phyloP scores from a whole-genome alignment of 2,113 vertebrate genomes.

The Alces alces region DNA sequence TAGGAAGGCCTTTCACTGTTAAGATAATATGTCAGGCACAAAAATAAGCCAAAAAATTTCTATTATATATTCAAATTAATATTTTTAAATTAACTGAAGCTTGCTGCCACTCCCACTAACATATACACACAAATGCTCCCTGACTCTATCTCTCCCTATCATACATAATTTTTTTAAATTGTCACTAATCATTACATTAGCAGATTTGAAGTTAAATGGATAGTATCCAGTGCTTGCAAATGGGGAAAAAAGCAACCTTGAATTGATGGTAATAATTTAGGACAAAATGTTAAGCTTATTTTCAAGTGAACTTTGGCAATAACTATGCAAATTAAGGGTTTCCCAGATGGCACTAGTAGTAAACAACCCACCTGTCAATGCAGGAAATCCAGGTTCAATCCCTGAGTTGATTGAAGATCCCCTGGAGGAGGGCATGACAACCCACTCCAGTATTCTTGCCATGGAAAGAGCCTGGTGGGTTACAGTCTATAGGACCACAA shows the following conservation, averaged over 20 bases:
- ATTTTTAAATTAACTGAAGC: background rate
- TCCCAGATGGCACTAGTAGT: background rate
- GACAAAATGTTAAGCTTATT: background rate
- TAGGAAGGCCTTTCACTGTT: background rate
- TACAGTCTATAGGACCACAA: background rate
- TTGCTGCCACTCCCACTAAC: background rate
- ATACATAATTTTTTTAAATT: background rate
- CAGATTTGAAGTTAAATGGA: background rate
- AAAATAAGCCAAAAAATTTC: background rate
- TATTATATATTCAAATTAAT: background rate
- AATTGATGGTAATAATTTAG: background rate
- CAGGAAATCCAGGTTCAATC: fast-evolving
- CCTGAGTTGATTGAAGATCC: background rate
- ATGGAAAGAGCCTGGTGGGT: background rate
- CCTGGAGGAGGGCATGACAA: background rate
- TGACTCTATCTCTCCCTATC: background rate
- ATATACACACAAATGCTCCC: background rate
- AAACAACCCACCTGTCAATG: background rate
- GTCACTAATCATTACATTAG: background rate
- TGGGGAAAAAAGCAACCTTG: background rate
- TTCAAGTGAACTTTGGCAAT: background rate
- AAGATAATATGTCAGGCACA: background rate
- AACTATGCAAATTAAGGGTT: background rate
- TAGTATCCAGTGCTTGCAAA: background rate
- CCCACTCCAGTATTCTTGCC: background rate